Evolutionary conservation across 2,888 invertebrate genomes (phyloP).

Genomic region (Sicus ferrugineus): DNA sequence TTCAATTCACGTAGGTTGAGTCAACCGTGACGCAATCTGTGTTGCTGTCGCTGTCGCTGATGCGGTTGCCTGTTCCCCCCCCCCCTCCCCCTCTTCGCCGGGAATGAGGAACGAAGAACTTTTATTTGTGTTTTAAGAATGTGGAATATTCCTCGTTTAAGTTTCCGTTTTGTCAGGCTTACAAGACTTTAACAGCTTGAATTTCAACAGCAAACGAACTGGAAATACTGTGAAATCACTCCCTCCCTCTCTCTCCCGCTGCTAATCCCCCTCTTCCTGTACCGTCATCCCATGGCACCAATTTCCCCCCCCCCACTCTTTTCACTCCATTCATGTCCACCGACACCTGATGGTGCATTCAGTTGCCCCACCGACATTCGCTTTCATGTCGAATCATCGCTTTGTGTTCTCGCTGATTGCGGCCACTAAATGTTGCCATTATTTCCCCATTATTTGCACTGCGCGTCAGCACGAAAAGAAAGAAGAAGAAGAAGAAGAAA

Average conservation of each 20-base stretch:
- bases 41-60: background rate
- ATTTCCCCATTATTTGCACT: slow-evolving; percentile 21
- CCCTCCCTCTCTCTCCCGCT: background rate
- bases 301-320: background rate
- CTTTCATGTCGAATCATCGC: background rate
- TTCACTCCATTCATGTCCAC: background rate
- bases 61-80: background rate
- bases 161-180: no score
- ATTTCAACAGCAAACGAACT: background rate
- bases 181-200: no score
- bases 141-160: background rate
- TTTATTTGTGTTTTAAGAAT: slow-evolving; percentile 11
- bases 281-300: background rate
- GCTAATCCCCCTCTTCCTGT: background rate
- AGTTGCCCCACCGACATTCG: background rate
- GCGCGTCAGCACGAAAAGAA: background rate
- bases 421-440: slow-evolving; percentile 10
- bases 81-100: background rate
- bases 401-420: background rate
- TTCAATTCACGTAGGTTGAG: no score
- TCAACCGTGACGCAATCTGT: slow-evolving; percentile 38
- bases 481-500: background rate
- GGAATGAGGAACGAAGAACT: slow-evolving; percentile 12
- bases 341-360: background rate
- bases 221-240: background rate